A percentile compares a stretch with the other conserved stretches of the same genome.
Evolutionary conservation across 2,888 invertebrate genomes (phyloP).

Genomic region (Cantharis rustica): DNA sequence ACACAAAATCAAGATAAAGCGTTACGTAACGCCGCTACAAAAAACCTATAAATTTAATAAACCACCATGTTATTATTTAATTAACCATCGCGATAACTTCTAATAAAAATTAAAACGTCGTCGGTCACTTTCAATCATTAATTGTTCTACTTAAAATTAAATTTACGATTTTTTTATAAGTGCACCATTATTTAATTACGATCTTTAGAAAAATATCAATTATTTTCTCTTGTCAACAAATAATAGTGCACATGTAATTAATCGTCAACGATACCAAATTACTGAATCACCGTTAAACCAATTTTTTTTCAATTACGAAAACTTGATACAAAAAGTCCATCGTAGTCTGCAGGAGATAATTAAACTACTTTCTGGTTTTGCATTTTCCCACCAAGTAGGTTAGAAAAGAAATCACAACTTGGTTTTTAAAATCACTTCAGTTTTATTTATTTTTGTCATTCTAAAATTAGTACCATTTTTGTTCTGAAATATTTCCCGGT

Average conservation of each 20-base stretch:
- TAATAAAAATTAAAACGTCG: constrained; percentile 13
- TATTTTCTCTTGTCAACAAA: background rate
- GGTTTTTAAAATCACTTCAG: background rate
- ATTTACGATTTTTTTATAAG: constrained; percentile 21
- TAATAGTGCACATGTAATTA: background rate
- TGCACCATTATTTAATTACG: background rate
- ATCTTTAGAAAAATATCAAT: background rate
- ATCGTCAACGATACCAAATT: background rate
- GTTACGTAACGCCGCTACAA: constrained; percentile 7
- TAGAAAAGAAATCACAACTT: background rate
- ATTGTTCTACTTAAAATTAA: constrained; percentile 16
- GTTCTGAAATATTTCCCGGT: background rate
- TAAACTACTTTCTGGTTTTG: background rate
- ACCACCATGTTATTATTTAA: constrained; percentile 18
- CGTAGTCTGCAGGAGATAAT: background rate
- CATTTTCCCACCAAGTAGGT: background rate
- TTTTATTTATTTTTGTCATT: background rate
- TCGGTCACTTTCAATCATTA: constrained; percentile 14
- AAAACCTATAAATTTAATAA: constrained; percentile 22
- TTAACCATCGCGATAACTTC: constrained; percentile 10
- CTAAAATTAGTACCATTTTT: background rate
- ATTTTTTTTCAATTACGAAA: background rate
- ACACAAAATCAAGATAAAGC: constrained; percentile 7
- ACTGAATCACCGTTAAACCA: background rate
- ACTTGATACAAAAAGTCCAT: background rate